phyloP scores from a whole-genome alignment of 2,113 vertebrate species.

The Dolichotis patagonum region DNA sequence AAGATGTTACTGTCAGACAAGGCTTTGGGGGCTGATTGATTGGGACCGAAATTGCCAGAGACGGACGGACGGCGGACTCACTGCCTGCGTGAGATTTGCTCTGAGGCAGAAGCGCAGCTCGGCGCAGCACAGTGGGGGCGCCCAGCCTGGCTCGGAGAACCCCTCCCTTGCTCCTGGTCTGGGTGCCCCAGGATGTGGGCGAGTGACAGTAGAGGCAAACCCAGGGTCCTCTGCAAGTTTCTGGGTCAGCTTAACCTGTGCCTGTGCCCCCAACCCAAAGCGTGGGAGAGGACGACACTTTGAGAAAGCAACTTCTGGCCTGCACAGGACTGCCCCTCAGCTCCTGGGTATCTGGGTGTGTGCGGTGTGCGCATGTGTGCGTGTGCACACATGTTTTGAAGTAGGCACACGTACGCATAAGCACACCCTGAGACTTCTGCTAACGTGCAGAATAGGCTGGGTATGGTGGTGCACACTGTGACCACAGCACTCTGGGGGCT shows the following conservation, averaged over 20 bases:
- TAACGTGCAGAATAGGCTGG: neutral
- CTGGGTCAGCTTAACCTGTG: neutral
- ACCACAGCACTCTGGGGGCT: neutral
- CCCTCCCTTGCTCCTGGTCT: neutral
- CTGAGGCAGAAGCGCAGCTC: neutral
- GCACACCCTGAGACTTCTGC: neutral
- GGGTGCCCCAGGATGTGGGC: neutral
- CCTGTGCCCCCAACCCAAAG: neutral
- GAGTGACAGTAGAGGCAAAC: neutral
- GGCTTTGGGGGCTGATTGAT: neutral
- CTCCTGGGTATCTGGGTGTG: too few species aligned
- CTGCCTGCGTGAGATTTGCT: neutral
- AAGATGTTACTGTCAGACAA: neutral
- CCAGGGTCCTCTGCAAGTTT: neutral
- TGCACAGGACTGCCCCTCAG: neutral
- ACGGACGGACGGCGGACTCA: neutral
- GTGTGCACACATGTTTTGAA: rapidly evolving
- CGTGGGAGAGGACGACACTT: neutral
- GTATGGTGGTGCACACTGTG: neutral
- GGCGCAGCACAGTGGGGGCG: too few species aligned
- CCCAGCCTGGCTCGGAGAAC: neutral
- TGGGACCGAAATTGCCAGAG: neutral
- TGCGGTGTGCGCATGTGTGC: neutral
- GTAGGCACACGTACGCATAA: neutral
- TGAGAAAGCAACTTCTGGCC: neutral